Conservation (phyloP, 2,888 invertebrate species). For the Myathropa florea region DNA sequence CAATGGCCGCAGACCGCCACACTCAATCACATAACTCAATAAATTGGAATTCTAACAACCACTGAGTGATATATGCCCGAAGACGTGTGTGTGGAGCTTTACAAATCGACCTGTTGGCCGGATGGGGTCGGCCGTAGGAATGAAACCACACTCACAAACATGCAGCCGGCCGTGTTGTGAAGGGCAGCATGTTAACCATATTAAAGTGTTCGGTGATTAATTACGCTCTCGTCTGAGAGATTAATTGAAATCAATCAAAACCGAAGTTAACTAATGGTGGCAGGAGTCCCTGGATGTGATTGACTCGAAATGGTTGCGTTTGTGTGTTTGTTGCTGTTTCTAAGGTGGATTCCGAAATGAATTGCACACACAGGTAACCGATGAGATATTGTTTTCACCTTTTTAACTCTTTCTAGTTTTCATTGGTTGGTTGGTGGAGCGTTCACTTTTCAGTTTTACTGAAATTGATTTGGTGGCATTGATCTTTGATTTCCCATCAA, state of each 20-base stretch:
- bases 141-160: constrained; percentile 13
- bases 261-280: constrained; percentile 81
- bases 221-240: constrained; percentile 79
- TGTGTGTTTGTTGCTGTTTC: not conserved
- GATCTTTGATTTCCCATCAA: too few relatives aligned
- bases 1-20: constrained; percentile 29
- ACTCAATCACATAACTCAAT: constrained; percentile 70
- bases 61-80: constrained; percentile 66
- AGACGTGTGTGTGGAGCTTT: constrained; percentile 52
- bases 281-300: constrained; percentile 69
- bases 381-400: not conserved
- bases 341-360: constrained; percentile 6
- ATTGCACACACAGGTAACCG: not conserved
- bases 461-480: not conserved
- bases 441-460: not conserved
- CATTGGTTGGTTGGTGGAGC: not conserved
- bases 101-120: constrained; percentile 67
- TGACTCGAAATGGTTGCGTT: constrained; percentile 28
- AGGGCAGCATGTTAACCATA: constrained; percentile 78
- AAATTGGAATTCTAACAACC: constrained; percentile 71
- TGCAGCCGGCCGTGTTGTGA: constrained; percentile 42
- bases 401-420: not conserved
- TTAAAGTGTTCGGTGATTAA: constrained; percentile 81
- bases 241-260: constrained; percentile 81
- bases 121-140: constrained; percentile 2